Evolutionary conservation across 2,797 vertebrate species (phyloP).

Genomic region (Anisognathus igniventris): DNA sequence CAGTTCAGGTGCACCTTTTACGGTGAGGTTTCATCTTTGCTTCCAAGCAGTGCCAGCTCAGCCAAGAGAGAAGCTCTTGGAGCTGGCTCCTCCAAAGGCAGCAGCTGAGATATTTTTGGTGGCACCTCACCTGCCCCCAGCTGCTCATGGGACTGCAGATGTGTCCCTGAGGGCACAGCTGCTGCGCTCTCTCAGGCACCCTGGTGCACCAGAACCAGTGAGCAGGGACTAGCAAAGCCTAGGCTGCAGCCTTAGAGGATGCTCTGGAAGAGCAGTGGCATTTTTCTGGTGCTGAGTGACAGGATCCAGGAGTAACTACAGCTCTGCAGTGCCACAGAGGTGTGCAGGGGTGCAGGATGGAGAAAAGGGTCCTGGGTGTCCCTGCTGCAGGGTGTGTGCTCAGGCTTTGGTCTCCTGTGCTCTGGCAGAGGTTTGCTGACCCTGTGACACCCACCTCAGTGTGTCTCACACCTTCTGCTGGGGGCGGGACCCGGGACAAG

Average conservation of each 20-base stretch:
- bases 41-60: neutral
- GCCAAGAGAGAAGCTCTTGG: neutral
- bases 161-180: neutral
- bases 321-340: rapidly evolving
- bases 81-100: neutral
- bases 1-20: neutral
- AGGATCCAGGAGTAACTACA: neutral
- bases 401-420: neutral
- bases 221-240: neutral
- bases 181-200: neutral
- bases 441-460: rapidly evolving
- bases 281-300: neutral
- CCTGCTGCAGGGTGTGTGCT: neutral
- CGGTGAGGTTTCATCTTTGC: rapidly evolving
- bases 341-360: neutral
- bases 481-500: neutral
- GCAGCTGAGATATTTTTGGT: neutral
- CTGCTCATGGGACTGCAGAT: neutral
- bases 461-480: neutral
- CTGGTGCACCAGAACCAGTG: rapidly evolving
- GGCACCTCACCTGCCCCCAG: neutral
- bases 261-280: neutral
- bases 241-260: neutral
- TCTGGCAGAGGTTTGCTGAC: neutral
- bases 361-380: neutral